These are phyloP conservation scores for Epistrophe eligans DNA, from an alignment of 2,888 invertebrate genomes.

Conservation along the genomic window DNA sequence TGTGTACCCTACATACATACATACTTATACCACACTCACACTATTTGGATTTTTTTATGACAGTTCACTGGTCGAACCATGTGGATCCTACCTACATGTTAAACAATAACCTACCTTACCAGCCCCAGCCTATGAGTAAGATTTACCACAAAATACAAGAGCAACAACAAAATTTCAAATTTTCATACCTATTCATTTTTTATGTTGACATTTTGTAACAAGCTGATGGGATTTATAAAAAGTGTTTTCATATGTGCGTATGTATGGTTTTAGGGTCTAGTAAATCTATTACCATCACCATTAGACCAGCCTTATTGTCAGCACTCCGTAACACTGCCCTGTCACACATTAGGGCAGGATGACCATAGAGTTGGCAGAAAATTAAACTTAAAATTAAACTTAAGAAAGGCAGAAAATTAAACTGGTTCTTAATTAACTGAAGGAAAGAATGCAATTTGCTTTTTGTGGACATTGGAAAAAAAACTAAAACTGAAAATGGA, in stretches of 20 bases:
- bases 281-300: neutral
- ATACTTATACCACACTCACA: slow-evolving; percentile 36
- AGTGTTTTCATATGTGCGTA: neutral
- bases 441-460: neutral
- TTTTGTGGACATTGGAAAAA: too few species aligned
- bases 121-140: slow-evolving; percentile 7
- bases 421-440: neutral
- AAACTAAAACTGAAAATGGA: too few species aligned
- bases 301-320: neutral
- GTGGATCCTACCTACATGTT: slow-evolving; percentile 32
- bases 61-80: slow-evolving; percentile 30
- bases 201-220: slow-evolving; percentile 32
- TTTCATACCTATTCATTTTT: slow-evolving; percentile 1
- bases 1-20: too few species aligned
- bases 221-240: neutral
- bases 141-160: neutral
- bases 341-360: neutral
- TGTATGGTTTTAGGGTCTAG: neutral
- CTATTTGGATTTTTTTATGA: slow-evolving; percentile 46
- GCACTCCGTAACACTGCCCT: neutral
- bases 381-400: neutral
- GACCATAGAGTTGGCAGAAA: neutral
- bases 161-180: neutral
- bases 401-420: too few species aligned
- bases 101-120: slow-evolving; percentile 14